phyloP scores from a whole-genome alignment of 2,888 invertebrate genomes.

The Polia nebulosa region DNA sequence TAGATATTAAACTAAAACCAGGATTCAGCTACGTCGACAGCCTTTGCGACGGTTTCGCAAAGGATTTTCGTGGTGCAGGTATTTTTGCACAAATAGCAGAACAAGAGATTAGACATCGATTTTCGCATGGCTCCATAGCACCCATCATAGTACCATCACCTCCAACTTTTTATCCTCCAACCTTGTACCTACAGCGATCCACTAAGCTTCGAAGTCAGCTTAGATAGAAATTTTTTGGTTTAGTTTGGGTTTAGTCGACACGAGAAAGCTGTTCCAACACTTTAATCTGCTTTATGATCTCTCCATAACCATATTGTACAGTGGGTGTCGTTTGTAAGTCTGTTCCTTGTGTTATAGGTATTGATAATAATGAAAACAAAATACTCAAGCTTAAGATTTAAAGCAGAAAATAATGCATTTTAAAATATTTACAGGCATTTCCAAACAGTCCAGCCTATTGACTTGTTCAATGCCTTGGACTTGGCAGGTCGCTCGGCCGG shows the following conservation, averaged over 20 bases:
- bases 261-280: not conserved
- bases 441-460: slow-evolving; percentile 84
- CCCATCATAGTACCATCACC: too few relatives aligned
- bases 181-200: too few relatives aligned
- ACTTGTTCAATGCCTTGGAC: slow-evolving; percentile 88
- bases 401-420: not conserved
- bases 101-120: too few relatives aligned
- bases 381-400: not conserved
- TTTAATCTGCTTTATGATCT: not conserved
- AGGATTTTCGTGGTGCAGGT: not conserved
- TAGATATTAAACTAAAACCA: too few relatives aligned
- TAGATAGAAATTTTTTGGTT: too few relatives aligned
- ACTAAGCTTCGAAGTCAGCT: too few relatives aligned
- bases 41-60: not conserved
- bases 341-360: not conserved
- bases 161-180: too few relatives aligned
- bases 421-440: slow-evolving; percentile 73
- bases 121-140: too few relatives aligned
- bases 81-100: too few relatives aligned
- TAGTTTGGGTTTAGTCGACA: too few relatives aligned
- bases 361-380: not conserved
- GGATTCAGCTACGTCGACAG: not conserved
- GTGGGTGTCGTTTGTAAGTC: not conserved
- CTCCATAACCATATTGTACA: not conserved
- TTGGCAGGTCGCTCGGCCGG: slow-evolving; percentile 70